Evolutionary conservation across 2,797 vertebrate genomes (phyloP), one percentile per base, ranked within the genome.

Genomic region (Eulemur rubriventer): DNA sequence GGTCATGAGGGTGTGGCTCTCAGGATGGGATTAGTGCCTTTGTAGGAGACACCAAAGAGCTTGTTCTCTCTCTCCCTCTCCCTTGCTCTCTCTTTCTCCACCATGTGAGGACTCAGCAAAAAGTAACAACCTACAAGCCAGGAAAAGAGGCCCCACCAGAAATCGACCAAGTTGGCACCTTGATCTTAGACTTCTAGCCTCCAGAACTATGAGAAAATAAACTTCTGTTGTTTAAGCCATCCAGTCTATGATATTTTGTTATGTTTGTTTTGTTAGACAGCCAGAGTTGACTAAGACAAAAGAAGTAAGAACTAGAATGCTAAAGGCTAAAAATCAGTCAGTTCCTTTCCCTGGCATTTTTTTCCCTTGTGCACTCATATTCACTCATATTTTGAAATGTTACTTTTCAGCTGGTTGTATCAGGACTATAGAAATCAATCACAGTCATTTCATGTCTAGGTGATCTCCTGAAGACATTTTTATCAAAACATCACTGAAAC

Each of bases 261-360:
- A 70, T 78, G 70, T 79, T 35, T 55, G 12, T 55, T 79, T 55
- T 0, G 7, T 55, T 55, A 79, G 13, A 12, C 7, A 57, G 14
- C 30, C 26, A 28, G 11, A 78, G 41, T 0, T 92, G 8, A 80
- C 43, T 82, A 48, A 79, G 4, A 50, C 14, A 76, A 91, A 57
- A 76, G 22, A 22, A 24, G 2, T 11, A 81, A 48, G 7, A 80
- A 73, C 55, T 91, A 26, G 86, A 92, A 90, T 17, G 7, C 43
- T 76, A 28, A 87, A 61, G 90, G 41, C 33, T 92, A n/a, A 93
- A 91, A 41, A 80, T 24, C 30, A 91, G 59, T 50, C 50, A 70
- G n/a, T 76, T 26, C 2, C 26, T 5, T 8, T 88, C 30, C 35
- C 43, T 41, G 22, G 8, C 9, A 85, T 33, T 41, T 65, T 43